phyloP scores from a whole-genome alignment of 2,797 vertebrate species.

The Todus mexicanus region DNA sequence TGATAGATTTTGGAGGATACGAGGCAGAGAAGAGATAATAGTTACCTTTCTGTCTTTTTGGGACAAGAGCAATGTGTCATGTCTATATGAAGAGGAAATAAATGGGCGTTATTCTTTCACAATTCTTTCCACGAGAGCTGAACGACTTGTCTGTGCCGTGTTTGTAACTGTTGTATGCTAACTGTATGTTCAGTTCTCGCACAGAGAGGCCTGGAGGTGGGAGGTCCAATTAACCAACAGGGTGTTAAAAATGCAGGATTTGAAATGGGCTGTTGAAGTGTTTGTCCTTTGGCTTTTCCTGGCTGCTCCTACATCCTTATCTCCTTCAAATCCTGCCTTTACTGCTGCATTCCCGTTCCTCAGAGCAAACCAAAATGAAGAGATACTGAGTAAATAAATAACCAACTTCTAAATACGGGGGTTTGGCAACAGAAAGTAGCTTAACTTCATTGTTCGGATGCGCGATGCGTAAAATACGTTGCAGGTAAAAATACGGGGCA shows the following conservation, averaged over 20 bases:
- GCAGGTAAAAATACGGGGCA: background rate
- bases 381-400: background rate
- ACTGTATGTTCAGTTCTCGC: background rate
- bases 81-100: background rate
- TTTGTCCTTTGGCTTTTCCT: background rate
- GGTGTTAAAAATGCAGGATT: background rate
- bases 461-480: background rate
- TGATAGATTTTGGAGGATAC: background rate
- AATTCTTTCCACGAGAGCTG: background rate
- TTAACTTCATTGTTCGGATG: background rate
- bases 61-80: background rate
- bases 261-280: background rate
- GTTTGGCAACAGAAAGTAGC: background rate
- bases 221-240: slow-evolving; percentile 28
- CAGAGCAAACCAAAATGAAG: background rate
- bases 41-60: background rate
- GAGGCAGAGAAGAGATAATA: background rate
- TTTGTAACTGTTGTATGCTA: background rate
- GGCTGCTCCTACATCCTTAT: background rate
- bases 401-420: background rate
- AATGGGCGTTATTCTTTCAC: background rate
- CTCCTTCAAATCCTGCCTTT: slow-evolving; percentile 5
- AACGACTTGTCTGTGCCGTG: background rate
- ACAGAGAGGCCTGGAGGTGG: background rate
- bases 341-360: background rate